Evolutionary conservation across 1,140 invertebrate genomes (phyloP).

Genomic region (Brachionus rubens): DNA sequence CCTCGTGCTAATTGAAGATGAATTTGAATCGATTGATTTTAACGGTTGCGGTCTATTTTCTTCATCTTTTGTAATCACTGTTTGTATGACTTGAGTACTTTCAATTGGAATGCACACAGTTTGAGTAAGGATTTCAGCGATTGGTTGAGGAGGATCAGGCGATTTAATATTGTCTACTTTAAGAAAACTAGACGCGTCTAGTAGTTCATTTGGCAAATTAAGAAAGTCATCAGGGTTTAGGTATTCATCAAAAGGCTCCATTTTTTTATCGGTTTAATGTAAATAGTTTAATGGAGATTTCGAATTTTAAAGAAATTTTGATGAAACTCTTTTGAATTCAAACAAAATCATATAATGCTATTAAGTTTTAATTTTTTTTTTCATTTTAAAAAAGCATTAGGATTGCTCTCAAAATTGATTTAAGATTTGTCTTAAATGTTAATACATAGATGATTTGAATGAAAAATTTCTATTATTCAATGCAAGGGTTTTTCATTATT

Average conservation of each 20-base stretch:
- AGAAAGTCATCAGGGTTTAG: neutral
- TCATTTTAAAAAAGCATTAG: neutral
- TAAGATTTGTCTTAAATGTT: no score
- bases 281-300: no score
- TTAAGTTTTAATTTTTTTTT: neutral
- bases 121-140: no score
- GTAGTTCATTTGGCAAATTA: slow-evolving; percentile 3
- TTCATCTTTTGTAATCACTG: neutral
- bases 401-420: no score
- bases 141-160: neutral
- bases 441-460: no score
- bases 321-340: no score
- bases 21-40: neutral
- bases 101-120: no score
- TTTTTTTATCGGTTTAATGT: neutral
- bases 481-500: no score
- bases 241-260: slow-evolving; percentile 25
- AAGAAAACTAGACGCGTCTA: neutral
- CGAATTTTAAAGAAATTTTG: no score
- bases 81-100: neutral
- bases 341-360: neutral
- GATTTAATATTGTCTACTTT: neutral
- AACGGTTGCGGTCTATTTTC: neutral
- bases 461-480: no score
- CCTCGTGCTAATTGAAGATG: neutral